Evolutionary conservation across 2,113 vertebrate species (phyloP), one percentile per base, ranked within the genome.

Genomic region (Trogon surrucura): DNA sequence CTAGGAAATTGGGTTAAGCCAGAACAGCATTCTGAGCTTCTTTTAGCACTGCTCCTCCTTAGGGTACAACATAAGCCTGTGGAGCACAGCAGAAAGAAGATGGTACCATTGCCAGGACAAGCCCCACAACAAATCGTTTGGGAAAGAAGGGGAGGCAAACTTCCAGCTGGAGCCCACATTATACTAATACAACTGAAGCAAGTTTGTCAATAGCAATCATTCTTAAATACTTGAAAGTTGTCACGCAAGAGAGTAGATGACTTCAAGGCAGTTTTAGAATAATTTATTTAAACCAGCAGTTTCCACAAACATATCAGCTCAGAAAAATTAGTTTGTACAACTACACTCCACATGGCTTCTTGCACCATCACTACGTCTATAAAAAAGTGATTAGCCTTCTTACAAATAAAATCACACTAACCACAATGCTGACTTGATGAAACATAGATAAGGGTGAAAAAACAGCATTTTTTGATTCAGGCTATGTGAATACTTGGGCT

Each of bases 251-350:
- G 5, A 75, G n/a, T 10, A 45, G 18, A 69, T 56, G 3, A 73
- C 50, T 69, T 61, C 17, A 80, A 91, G 88, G 36, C 22, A 80
- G 61, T 23, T 72, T 88, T 30, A 71, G 30, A 69, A 65, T 72
- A 29, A 48, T 58, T 73, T 73, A 11, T 57, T 89, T 71, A 80
- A 73, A 79, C 11, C 25, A 66, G 6, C 18, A 77, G 53, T 7
- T 10, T 17, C 32, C 51, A 79, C 0, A 3, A 90, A 60, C 0
- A 0, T 8, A 69, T n/a, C 47, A 54, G n/a, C 47, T 91, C 44
- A 71, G 50, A 93, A 87, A 93, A 79, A 16, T 8, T 25, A 58
- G 25, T 84, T 41, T 22, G 15, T 78, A 29, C 36, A 81, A 13
- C n/a, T 80, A 47, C 5, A 58, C 7, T 66, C 19, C 9, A 50